Conservation (phyloP, 2,888 invertebrate genomes). For the Ecliptopera silaceata region DNA sequence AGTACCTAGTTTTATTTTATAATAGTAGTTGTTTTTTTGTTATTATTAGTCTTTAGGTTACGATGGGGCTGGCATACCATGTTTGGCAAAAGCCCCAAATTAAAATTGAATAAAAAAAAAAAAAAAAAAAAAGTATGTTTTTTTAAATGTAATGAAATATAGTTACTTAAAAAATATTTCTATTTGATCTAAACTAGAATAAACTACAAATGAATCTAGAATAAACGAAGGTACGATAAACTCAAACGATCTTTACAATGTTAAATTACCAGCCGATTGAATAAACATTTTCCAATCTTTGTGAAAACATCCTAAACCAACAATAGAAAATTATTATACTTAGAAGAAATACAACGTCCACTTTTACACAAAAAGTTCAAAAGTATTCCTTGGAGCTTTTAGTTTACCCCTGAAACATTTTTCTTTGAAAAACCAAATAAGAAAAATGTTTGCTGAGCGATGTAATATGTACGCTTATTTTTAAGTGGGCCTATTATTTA, state of each 20-base stretch:
- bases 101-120: no score
- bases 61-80: no score
- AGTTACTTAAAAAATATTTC: no score
- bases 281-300: slow-evolving; percentile 1
- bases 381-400: background rate
- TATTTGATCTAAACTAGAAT: no score
- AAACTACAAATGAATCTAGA: no score
- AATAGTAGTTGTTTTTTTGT: no score
- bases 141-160: no score
- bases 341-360: background rate
- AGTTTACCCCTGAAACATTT: background rate
- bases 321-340: background rate
- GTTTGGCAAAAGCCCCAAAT: no score
- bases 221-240: no score
- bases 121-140: no score
- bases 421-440: background rate
- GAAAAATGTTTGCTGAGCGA: background rate
- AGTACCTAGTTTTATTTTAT: no score
- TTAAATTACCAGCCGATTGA: background rate
- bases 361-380: background rate
- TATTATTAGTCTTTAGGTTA: no score
- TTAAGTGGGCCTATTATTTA: background rate
- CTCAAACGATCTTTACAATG: background rate
- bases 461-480: background rate
- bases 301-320: slow-evolving; percentile 2